Evolutionary conservation across 2,113 vertebrate species (phyloP), one percentile per base, ranked within the genome.

Genomic region (Ophiodon elongatus): DNA sequence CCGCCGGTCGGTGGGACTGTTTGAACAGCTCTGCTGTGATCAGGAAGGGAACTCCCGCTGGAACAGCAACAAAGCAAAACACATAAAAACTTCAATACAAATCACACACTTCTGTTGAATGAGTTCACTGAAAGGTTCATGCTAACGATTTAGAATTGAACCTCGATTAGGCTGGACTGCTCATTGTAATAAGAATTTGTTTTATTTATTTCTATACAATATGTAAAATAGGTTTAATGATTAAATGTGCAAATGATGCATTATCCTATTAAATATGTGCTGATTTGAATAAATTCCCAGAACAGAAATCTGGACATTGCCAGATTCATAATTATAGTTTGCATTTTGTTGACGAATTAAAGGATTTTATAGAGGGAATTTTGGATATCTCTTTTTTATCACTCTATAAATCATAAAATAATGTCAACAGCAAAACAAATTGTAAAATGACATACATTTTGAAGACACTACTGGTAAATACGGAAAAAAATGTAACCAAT

Each of bases 1-100:
- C 97, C 0, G 97, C 96, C 0, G 97, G 96, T 0, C 97, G 96
- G 72, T 98, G 96, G 0, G 97, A 97, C 90, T 98, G 97, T 29
- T 88, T 97, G 68, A 98, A 98, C 57, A 98, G 95, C 89, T 98
- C 97, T 0, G 96, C 97, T 1, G 96, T 98, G 85, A 98, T 96
- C 86, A 98, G 94, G 92, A 98, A 98, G 1, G 97, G 96, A 29
- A 98, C 90, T 0, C 97, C 96, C 0, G 97, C 97, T 97, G 73
- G 0, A 90, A 84, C 1, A 63, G 1, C 19, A 63, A 8, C 29
- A 70, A 41, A 71, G 9, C 14, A 81, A 43, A 31, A n/a, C 5
- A 64, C 5, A 76, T 10, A 1, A 70, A 37, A 39, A 47, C 10
- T 33, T 25, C 4, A 43, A 8, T 57, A 14, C 0, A 14, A 25